phyloP scores from a whole-genome alignment of 2,888 invertebrate genomes.

The Trichogramma evanescens region DNA sequence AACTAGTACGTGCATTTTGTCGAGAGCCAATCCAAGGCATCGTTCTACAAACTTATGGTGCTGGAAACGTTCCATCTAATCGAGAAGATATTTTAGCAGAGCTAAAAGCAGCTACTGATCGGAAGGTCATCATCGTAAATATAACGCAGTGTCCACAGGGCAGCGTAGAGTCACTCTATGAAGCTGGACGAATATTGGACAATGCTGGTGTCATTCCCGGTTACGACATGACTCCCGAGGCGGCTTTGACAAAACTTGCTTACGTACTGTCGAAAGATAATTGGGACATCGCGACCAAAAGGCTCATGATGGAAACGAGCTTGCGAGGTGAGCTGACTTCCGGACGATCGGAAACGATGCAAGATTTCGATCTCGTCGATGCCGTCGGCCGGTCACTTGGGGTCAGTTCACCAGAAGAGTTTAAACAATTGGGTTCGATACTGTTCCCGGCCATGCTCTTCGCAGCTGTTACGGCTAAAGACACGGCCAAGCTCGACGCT shows the following conservation, averaged over 20 bases:
- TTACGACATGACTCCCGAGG: constrained; percentile 88
- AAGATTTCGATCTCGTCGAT: constrained; percentile 53
- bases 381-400: constrained; percentile 56
- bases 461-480: constrained; percentile 55
- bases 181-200: constrained; percentile 62
- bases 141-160: constrained; percentile 87
- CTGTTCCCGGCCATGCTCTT: constrained; percentile 66
- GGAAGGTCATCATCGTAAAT: constrained; percentile 83
- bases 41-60: constrained; percentile 86
- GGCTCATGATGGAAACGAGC: constrained; percentile 69
- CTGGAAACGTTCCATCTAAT: constrained; percentile 86
- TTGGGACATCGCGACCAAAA: constrained; percentile 59
- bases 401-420: constrained; percentile 52
- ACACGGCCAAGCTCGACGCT: constrained; percentile 51
- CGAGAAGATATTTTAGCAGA: constrained; percentile 71
- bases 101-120: constrained; percentile 61
- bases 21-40: constrained; percentile 76
- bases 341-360: constrained; percentile 34
- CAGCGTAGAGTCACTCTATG: constrained; percentile 72
- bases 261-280: constrained; percentile 79
- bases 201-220: constrained; percentile 62
- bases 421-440: constrained; percentile 53
- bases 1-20: constrained; percentile 65
- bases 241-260: constrained; percentile 83
- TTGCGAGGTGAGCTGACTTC: constrained; percentile 75